Base-by-base conservation (phyloP, 2,888 invertebrate genomes). In the Tillus elongatus region DNA sequence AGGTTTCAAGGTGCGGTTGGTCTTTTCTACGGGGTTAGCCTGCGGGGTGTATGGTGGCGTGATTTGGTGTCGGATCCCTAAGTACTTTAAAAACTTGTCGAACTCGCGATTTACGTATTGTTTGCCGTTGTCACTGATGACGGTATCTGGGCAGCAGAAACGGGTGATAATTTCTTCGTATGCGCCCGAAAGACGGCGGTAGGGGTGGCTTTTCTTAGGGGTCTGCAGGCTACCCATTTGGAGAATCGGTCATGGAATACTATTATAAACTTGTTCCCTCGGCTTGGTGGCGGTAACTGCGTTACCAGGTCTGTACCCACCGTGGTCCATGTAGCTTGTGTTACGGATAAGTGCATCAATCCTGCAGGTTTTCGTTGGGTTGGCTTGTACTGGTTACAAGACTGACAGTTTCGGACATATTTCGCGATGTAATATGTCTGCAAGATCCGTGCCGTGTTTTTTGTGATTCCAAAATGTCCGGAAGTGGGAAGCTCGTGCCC, bases 21-120 rank as follows among this genome's bases (percentile, higher is more conserved):
- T 41, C 6, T 58, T 15, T 40, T 63, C 60, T 0, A 54, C 56
- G 0, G 57, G 57, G 36, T 62, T 61, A 2, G 50, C 52, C 24
- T 62, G 58, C 0, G 53, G 47, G 3, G 52, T 13, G 50, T 41
- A 49, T 46, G 49, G 3, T 44, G 57, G 54, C 0, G 54, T 56
- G 2, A 35, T 16, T 1, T 43, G 42, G 29, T 51, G 49, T 8
- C 10, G 15, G 3, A 51, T 50, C 1, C 38, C 39, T 8, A 41
- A 35, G 3, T 39, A 42, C 13, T 37, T 28, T 2, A 52, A 36
- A 15, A 41, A 11, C 2, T 43, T 14, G 4, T 15, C 13, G 12
- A 53, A 46, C 4, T 30, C 4, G 11, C 26, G 36, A 11, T 45
- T 44, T n/a, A n/a, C n/a, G n/a, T n/a, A n/a, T n/a, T n/a, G n/a